Conservation (phyloP, 2,113 vertebrate species). For the Gila orcuttii region DNA sequence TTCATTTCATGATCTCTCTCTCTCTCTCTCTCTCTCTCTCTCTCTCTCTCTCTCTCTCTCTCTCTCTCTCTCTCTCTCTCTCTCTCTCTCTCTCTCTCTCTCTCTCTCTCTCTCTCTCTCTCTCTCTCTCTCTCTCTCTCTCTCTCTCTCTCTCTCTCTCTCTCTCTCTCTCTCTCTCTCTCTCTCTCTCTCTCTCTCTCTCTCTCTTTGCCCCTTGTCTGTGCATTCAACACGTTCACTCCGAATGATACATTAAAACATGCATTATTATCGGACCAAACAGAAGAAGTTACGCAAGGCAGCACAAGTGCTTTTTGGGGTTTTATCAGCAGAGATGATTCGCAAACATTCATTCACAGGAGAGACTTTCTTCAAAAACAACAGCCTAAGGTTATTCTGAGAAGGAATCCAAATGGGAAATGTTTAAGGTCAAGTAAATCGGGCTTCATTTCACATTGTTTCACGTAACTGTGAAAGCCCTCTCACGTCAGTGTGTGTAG, state of each 20-base stretch:
- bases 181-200: no score
- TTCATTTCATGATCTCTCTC: constrained; percentile 28
- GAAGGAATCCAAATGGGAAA: background rate
- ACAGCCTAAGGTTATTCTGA: background rate
- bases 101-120: background rate
- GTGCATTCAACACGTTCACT: constrained; percentile 9
- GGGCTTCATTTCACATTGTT: background rate
- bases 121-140: background rate
- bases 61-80: background rate
- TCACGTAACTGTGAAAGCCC: background rate
- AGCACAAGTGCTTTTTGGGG: background rate
- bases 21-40: constrained; percentile 5
- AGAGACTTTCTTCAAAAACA: constrained; percentile 1
- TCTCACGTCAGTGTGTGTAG: background rate
- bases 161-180: background rate
- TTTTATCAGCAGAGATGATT: background rate
- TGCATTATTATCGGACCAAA: constrained; percentile 11
- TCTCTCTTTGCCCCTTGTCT: no score
- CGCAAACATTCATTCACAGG: background rate
- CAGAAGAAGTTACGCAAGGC: constrained; percentile 1
- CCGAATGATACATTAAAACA: constrained; percentile 24
- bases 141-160: background rate
- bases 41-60: background rate
- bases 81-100: background rate
- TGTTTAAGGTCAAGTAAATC: constrained; percentile 16